These are phyloP conservation scores for Tiphia femorata DNA, from an alignment of 2,888 invertebrate species.

Conservation along the genomic window DNA sequence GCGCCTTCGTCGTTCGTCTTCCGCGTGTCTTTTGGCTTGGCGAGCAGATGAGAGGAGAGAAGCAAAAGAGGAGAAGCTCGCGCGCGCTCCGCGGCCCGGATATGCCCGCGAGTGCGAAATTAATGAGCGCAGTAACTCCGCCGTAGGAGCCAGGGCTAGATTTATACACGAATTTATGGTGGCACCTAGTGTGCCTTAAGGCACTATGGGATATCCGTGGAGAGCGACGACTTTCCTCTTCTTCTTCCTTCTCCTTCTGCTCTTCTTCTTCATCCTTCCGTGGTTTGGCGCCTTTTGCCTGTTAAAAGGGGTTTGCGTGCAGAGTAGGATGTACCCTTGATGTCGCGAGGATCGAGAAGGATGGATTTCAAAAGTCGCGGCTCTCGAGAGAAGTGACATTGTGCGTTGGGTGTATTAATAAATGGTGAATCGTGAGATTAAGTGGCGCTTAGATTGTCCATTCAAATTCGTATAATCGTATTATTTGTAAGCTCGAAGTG, in stretches of 20 bases:
- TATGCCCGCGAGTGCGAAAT: constrained; percentile 41
- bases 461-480: too few species aligned
- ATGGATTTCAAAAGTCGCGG: too few species aligned
- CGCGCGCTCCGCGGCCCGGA: constrained; percentile 8
- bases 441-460: too few species aligned
- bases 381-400: too few species aligned
- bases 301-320: too few species aligned
- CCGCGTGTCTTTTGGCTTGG: too few species aligned
- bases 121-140: constrained; percentile 47
- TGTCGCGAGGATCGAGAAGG: too few species aligned
- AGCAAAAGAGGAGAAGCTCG: not conserved
- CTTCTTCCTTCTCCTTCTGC: constrained; percentile 29
- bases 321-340: too few species aligned
- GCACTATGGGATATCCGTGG: constrained; percentile 41
- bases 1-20: too few species aligned
- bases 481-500: too few species aligned
- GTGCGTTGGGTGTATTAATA: too few species aligned
- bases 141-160: constrained; percentile 39
- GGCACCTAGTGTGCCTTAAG: constrained; percentile 24
- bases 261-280: not conserved
- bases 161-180: constrained; percentile 43
- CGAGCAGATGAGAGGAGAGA: constrained; percentile 2
- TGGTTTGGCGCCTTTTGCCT: not conserved
- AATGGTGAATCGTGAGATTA: too few species aligned
- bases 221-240: constrained; percentile 32